These are phyloP conservation scores for Rhyzopertha dominica DNA, from an alignment of 1,140 invertebrate species.

Conservation along the genomic window DNA sequence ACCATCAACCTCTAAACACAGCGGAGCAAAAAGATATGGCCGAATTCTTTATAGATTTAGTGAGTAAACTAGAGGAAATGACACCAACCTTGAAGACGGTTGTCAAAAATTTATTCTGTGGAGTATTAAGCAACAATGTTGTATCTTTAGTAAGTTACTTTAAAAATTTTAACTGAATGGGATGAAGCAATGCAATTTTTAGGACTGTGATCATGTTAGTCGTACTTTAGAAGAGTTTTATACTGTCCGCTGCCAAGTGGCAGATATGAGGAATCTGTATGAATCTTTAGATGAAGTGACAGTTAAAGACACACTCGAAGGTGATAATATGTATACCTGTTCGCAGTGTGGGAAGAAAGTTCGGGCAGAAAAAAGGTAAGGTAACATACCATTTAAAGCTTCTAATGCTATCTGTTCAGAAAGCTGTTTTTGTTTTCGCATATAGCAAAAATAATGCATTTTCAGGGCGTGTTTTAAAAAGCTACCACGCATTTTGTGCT, in stretches of 20 bases:
- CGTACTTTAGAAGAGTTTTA: slow-evolving; percentile 94
- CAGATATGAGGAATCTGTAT: slow-evolving; percentile 92
- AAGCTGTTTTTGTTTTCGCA: too few species aligned
- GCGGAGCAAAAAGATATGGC: slow-evolving; percentile 98
- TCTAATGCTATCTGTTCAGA: too few species aligned
- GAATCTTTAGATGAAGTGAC: slow-evolving; percentile 94
- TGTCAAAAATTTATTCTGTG: slow-evolving; percentile 89
- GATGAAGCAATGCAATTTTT: slow-evolving; percentile 11
- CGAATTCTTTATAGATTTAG: slow-evolving; percentile 94
- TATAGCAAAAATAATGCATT: slow-evolving; percentile 29
- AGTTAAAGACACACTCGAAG: slow-evolving; percentile 92
- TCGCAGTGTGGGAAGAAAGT: slow-evolving; percentile 93
- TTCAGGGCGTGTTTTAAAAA: slow-evolving; percentile 89
- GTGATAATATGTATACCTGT: slow-evolving; percentile 97
- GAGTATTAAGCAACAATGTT: slow-evolving; percentile 90
- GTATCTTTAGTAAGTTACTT: slow-evolving; percentile 67
- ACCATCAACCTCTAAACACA: slow-evolving; percentile 90
- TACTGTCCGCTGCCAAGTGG: slow-evolving; percentile 90
- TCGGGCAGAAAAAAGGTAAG: slow-evolving; percentile 80
- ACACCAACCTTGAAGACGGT: slow-evolving; percentile 83
- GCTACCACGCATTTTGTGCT: slow-evolving; percentile 87
- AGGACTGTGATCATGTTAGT: slow-evolving; percentile 92
- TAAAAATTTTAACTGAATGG: slow-evolving; percentile 3
- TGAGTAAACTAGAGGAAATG: slow-evolving; percentile 95
- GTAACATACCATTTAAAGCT: not conserved